Evolutionary conservation across 1,140 invertebrate genomes (phyloP).

Genomic region (Drosophila kurseongensis): DNA sequence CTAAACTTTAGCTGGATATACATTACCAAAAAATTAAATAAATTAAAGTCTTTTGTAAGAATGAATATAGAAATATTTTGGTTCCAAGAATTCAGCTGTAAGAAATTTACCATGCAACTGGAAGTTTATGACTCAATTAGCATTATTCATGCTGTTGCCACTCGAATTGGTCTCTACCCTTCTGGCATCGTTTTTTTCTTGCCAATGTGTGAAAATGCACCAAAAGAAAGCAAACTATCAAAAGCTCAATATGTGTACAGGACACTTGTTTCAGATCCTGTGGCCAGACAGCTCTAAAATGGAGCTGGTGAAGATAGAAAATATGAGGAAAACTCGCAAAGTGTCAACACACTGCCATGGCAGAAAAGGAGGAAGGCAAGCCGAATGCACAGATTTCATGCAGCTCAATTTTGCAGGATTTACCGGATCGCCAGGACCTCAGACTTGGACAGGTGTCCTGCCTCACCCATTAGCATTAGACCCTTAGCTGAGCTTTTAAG

Average conservation of each 20-base stretch:
- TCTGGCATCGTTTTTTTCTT: too few relatives aligned
- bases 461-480: constrained; percentile 51
- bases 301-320: constrained; percentile 28
- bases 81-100: background rate
- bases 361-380: constrained; percentile 3
- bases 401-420: constrained; percentile 50
- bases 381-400: constrained; percentile 43
- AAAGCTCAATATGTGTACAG: constrained; percentile 18
- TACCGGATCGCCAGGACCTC: constrained; percentile 24
- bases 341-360: constrained; percentile 51
- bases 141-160: constrained; percentile 7
- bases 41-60: too few relatives aligned
- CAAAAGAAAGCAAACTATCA: constrained; percentile 40
- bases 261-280: constrained; percentile 11
- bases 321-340: constrained; percentile 42
- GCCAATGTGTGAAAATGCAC: constrained; percentile 20
- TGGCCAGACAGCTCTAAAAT: constrained; percentile 8
- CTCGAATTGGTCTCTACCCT: background rate
- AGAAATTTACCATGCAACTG: background rate
- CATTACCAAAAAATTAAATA: too few relatives aligned
- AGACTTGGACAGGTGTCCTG: constrained; percentile 35
- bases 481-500: constrained; percentile 53
- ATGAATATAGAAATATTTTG: too few relatives aligned
- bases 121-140: constrained; percentile 15
- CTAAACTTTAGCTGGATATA: too few relatives aligned